Evolutionary conservation across 2,113 vertebrate genomes (phyloP), one percentile per base, ranked within the genome.

Genomic region (Caranx ignobilis): DNA sequence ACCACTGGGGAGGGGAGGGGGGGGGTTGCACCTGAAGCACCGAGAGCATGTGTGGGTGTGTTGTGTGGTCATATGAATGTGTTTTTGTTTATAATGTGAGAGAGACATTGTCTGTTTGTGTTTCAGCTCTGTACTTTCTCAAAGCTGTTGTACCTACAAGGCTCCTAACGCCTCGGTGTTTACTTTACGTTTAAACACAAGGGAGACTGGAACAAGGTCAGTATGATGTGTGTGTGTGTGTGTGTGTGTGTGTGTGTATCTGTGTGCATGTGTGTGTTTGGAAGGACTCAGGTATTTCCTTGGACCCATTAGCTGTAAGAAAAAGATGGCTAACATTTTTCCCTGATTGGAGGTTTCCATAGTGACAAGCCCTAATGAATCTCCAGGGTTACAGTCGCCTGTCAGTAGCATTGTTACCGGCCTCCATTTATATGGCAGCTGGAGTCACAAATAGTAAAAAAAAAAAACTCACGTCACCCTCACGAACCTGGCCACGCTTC

Each of bases 331-430:
- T 92, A 95, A 95, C 94, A 94, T 95, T 95, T 95, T 95, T 95
- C 93, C 94, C 81, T 89, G 86, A 91, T 90, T 92, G 92, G 91
- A 81, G 0, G 97, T 98, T 97, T 95, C 96, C 93, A 97, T 97
- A 95, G 96, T 90, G 95, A 96, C 87, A 85, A 93, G 94, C 93
- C 89, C 94, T 97, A 96, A 97, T 97, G 96, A 96, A 97, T 96
- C 96, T 96, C 96, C 94, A 94, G 97, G 95, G 97, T 96, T 97
- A 95, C 96, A 95, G 95, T 90, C 87, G 86, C 87, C 90, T 93
- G 92, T 93, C 93, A 91, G 87, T 88, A 84, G 83, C 67, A 85
- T 91, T 87, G 88, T 84, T 96, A 95, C 93, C 82, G 86, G 93
- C 90, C 91, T 94, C 90, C 77, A 92, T 96, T 96, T 91, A 95